Base-by-base conservation (phyloP, 2,113 vertebrate genomes). In the Melanocharis versteri region DNA sequence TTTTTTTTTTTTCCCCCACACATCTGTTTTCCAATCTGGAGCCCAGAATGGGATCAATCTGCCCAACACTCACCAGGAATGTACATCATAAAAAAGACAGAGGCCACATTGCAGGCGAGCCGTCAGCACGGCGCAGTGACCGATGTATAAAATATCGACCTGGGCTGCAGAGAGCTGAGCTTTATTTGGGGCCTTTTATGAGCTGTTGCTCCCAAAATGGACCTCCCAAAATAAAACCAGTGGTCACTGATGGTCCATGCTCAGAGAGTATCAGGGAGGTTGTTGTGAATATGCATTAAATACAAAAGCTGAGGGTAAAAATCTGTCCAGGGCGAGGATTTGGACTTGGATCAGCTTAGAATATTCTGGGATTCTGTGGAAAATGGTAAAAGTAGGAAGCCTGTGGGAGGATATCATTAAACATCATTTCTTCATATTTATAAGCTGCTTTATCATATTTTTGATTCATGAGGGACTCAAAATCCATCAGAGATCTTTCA, bases 31-130 rank as follows among this genome's bases (percentile, higher is more conserved):
- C 45, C 87, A 95, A 94, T 73, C 90, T 96, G 90, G 89, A 94
- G 91, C 39, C 27, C 85, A 90, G 96, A 95, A 97, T 84, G 89
- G 94, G 91, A 95, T 97, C 94, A 96, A 93, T 96, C 94, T 95
- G 64, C 60, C 76, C 94, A 97, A 92, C 95, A 97, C 96, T 97
- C 96, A 96, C 50, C 94, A 96, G 50, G 94, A 94, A 97, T 96
- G 94, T 96, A 90, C 89, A 54, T 94, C 53, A 94, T 96, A 96
- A 96, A 97, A 77, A 33, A 96, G 95, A 96, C 93, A 90, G 71
- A 97, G 94, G 94, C 94, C 95, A 97, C 94, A 90, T 96, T 93
- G 94, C 95, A 90, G 92, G 76, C 15, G 81, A 97, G 96, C 96
- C 80, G 86, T 97, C 96, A 95, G 91, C 94, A 9, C 70, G 2